A percentile compares a stretch with the other conserved stretches of the same genome.
phyloP scores from a whole-genome alignment of 2,888 invertebrate species.

The Eudasyphora cyanicolor region DNA sequence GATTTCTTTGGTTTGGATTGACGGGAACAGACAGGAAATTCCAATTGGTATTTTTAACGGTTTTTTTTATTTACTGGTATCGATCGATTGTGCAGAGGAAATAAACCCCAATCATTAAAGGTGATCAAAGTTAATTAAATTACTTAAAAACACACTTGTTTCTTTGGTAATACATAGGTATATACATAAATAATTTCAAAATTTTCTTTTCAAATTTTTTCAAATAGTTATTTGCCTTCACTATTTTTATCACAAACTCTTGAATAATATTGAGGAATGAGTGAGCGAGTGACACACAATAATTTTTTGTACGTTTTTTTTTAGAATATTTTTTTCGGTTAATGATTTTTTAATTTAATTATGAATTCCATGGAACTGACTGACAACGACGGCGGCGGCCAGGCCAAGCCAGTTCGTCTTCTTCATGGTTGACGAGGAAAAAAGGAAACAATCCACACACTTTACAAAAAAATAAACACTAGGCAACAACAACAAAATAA shows the following conservation, averaged over 20 bases:
- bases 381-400: background rate
- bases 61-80: background rate
- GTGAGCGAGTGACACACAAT: too few species aligned
- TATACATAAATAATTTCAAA: background rate
- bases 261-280: background rate
- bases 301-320: background rate
- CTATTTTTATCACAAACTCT: background rate
- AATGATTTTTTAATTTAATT: conserved; percentile 48
- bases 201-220: conserved; percentile 7
- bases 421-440: background rate
- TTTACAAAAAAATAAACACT: background rate
- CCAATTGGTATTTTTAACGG: conserved; percentile 3
- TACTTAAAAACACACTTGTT: conserved; percentile 33
- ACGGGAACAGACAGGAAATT: conserved; percentile 11
- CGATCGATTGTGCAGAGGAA: too few species aligned
- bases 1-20: too few species aligned
- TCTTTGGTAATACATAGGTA: conserved; percentile 9
- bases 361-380: conserved; percentile 37
- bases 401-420: background rate
- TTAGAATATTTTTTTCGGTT: conserved; percentile 21
- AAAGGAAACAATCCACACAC: conserved; percentile 2
- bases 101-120: too few species aligned
- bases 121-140: too few species aligned
- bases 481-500: background rate
- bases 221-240: background rate